These are phyloP conservation scores for Pyrrhosoma nymphula DNA, from an alignment of 2,888 invertebrate genomes.

Conservation along the genomic window DNA sequence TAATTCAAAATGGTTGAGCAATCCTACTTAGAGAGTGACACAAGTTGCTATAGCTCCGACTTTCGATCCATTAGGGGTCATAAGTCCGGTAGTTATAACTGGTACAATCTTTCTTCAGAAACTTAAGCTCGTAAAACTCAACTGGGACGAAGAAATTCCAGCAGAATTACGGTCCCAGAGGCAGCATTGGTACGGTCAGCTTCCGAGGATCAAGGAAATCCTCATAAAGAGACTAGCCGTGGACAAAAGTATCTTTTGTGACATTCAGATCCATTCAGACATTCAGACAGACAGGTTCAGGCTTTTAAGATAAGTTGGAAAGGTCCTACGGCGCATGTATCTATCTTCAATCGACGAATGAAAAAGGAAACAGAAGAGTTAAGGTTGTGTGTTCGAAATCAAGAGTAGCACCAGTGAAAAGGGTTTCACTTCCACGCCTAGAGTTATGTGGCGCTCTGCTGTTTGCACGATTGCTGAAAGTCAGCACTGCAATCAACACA, in stretches of 20 bases:
- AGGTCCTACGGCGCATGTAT: constrained; percentile 72
- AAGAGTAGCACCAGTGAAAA: constrained; percentile 72
- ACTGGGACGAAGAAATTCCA: not conserved
- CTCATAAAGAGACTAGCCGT: not conserved
- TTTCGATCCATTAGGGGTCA: not conserved
- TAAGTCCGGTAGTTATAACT: not conserved
- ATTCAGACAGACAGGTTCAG: too few species aligned
- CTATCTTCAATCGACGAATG: constrained; percentile 70
- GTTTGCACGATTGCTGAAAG: constrained; percentile 71
- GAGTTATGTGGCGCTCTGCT: constrained; percentile 74
- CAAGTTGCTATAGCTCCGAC: too few species aligned
- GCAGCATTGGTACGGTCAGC: not conserved
- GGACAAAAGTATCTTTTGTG: not conserved
- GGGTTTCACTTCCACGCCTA: constrained; percentile 73
- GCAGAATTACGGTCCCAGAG: not conserved
- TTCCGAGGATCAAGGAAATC: not conserved
- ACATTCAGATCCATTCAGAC: too few species aligned
- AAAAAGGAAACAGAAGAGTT: not conserved
- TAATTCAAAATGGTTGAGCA: too few species aligned
- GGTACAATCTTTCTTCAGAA: not conserved
- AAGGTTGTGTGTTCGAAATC: constrained; percentile 72
- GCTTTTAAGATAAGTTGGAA: constrained; percentile 73
- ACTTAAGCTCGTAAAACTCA: not conserved
- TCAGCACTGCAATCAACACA: constrained; percentile 67
- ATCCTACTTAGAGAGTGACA: too few species aligned